Base-by-base conservation (phyloP, 2,797 vertebrate genomes). In the Gastrophryne carolinensis region DNA sequence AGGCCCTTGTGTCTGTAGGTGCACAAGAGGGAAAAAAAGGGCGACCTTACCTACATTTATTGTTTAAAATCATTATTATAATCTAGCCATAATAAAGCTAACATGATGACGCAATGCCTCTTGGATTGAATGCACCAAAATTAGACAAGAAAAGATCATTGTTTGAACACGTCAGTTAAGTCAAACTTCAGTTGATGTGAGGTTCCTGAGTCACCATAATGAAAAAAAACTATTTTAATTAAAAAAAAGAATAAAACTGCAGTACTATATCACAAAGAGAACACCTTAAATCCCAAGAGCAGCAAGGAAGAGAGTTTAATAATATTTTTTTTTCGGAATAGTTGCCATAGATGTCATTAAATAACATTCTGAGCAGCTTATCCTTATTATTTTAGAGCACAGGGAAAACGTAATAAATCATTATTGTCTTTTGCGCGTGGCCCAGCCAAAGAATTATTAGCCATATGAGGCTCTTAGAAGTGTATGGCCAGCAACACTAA, bases 221-320 rank as follows among this genome's bases (percentile, higher is more conserved):
- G 21, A 44, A 19, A 47, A 24, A 7, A 58, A 34, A 32, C 30
- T 50, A 60, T 32, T 72, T 78, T 78, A 66, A 78, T 72, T 72
- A 72, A 64, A 75, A 77, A 72, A 78, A 72, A 72, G 68, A 37
- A 78, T 60, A 78, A 56, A 78, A 72, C 60, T 57, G 30, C 41
- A 52, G 29, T 49, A 41, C 39, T 37, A 50, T 72, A 72, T 58
- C 23, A 52, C 68, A 60, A 32, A 66, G 61, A 53, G 41, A 39
- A 41, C 53, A 78, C 68, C 68, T 60, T 44, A n/a, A 66, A 24
- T 72, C 75, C 68, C 68, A 78, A 53, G 61, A 68, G 75, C 68
- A 9, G 61, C 68, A 52, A 24, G 53, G 52, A 50, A 50, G 50
- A 23, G 39, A 53, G 23, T 72, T 78, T 78, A 78, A 66, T 78